Evolutionary conservation across 2,797 vertebrate genomes (phyloP), one percentile per base, ranked within the genome.

Genomic region (Gymnothorax javanicus): DNA sequence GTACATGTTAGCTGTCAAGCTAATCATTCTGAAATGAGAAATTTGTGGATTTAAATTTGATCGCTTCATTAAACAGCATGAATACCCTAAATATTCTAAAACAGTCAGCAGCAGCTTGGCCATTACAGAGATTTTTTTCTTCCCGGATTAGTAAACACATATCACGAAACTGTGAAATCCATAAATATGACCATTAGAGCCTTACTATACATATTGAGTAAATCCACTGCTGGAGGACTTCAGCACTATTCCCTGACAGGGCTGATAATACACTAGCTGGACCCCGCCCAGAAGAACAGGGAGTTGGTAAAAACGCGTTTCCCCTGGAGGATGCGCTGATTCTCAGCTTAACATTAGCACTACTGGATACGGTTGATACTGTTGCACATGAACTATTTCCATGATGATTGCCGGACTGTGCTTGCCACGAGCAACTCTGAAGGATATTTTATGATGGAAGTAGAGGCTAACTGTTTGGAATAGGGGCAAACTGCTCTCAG

Each of bases 121-220:
- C 50, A 52, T 79, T 20, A 54, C 75, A 20, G 17, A 54, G 75
- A 77, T 79, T 50, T 71, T 25, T 20, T 79, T 79, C 9, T 50
- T 15, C 12, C 33, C 50, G 20, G 43, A 77, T 77, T 50, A 77
- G 33, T 43, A 1, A 20, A 27, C 4, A 33, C 33, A 33, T 77
- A 33, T 9, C 8, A 77, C 9, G 50, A 84, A 84, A 62, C 17
- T 50, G 15, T 67, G 77, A 82, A 82, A 62, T 82, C 81, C 59
- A 82, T 83, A 62, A 71, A 83, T n/a, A 83, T 58, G 81, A 60
- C 52, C 33, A 71, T 83, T 83, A 59, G 79, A 33, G 81, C 23
- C 13, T 79, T 82, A 73, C 73, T 82, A 73, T 83, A 27, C 20
- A 7, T 60, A n/a, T 15, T 27, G 12, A 84, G 23, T 84, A 20